Conservation (phyloP, 2,113 vertebrate genomes). For the Cyanistes caeruleus region DNA sequence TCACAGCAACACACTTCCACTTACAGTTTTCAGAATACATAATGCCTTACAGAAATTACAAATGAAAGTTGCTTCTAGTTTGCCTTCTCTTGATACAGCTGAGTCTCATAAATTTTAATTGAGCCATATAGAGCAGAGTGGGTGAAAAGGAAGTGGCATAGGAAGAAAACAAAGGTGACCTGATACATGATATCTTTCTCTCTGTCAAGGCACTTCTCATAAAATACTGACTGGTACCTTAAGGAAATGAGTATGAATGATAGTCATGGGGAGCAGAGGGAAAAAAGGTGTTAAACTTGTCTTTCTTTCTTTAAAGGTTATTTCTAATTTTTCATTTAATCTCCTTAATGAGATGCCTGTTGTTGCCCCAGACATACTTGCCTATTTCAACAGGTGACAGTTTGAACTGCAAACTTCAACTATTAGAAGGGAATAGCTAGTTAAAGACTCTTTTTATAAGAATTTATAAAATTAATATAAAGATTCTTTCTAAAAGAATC, state of each 20-base stretch:
- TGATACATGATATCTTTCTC: not conserved
- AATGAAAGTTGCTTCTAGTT: not conserved
- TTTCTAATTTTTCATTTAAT: constrained; percentile 53
- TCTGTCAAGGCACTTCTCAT: not conserved
- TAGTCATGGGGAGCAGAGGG: not conserved
- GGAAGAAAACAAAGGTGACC: constrained; percentile 27
- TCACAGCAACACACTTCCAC: not conserved
- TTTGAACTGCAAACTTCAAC: not conserved
- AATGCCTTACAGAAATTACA: not conserved
- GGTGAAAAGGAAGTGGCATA: not conserved
- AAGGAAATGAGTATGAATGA: constrained; percentile 17
- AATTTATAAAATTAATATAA: no score
- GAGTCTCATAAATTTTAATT: not conserved
- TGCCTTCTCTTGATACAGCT: not conserved
- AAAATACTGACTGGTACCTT: constrained; percentile 11
- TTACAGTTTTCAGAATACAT: not conserved
- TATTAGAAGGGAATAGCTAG: not conserved
- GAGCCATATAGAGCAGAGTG: not conserved
- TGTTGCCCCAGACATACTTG: not conserved
- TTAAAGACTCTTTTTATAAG: not conserved
- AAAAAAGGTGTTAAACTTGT: constrained; percentile 47
- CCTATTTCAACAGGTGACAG: not conserved
- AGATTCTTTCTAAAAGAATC: not conserved
- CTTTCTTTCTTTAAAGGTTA: constrained; percentile 58
- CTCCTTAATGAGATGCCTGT: not conserved